Evolutionary conservation across 2,797 vertebrate genomes (phyloP), one percentile per base, ranked within the genome.

Genomic region (Lacerta viridis): DNA sequence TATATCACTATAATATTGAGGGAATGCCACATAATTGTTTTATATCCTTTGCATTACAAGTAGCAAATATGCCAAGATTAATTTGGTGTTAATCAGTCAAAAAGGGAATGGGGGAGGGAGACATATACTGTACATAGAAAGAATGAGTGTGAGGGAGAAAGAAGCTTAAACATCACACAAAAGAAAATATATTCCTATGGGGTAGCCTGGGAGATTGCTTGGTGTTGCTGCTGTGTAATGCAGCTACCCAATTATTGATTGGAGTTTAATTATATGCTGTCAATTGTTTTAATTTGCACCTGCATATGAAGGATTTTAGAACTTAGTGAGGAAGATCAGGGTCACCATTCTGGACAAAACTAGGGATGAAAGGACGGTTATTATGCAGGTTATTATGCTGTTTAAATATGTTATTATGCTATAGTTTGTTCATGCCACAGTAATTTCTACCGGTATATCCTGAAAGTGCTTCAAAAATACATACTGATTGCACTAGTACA

Each of bases 1-100:
- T 92, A 27, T 91, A 84, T 94, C 93, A 91, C 55, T 82, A 85
- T 94, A 93, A 94, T 92, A 91, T 64, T 87, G 46, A 50, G 59
- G 72, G 93, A 93, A 94, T 89, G 61, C 17, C 90, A 90, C 87
- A 91, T 83, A 80, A 94, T 91, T 92, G 94, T 94, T 96, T 88
- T 79, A 77, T 92, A 91, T 86, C 66, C 95, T 96, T 97, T 96
- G 95, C 95, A 96, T 97, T 95, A 81, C 91, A 95, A 95, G 90
- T 93, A 96, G 94, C 90, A 96, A 95, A 95, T 93, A 93, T 92
- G 96, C 92, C 96, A 96, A 94, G 89, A 92, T 95, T 82, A 85
- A 95, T 97, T 97, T 96, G 91, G 87, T 93, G 93, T 96, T 97
- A 96, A 97, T 97, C 97, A 97, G 96, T 97, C 97, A 97, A 96